These are phyloP conservation scores for Mionectes macconnelli DNA, from an alignment of 2,113 vertebrate genomes.

Conservation along the genomic window DNA sequence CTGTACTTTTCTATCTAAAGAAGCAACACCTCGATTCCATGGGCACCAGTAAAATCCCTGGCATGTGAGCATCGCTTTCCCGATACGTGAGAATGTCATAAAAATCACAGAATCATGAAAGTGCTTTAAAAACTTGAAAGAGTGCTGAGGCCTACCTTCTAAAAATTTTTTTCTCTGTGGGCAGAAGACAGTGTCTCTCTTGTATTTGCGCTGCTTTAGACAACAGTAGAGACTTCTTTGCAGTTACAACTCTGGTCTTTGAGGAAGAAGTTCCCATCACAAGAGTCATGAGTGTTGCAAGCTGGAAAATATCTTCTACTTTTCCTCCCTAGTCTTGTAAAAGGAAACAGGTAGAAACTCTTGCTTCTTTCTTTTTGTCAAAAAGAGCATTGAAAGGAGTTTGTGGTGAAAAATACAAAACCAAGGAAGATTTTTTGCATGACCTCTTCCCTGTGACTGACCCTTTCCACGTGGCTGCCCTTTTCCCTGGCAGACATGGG, in stretches of 20 bases:
- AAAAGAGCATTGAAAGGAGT: background rate
- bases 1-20: background rate
- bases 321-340: background rate
- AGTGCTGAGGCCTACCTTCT: background rate
- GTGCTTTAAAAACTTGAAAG: background rate
- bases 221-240: background rate
- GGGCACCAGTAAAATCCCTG: background rate
- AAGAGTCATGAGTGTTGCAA: background rate
- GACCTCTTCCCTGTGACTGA: background rate
- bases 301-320: background rate
- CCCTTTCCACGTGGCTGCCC: background rate
- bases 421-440: rapidly evolving
- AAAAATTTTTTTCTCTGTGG: background rate
- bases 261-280: background rate
- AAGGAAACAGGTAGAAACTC: background rate
- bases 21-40: background rate
- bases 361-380: background rate
- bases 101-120: background rate
- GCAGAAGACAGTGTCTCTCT: background rate
- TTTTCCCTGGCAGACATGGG: background rate
- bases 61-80: background rate
- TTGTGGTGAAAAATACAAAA: background rate
- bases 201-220: background rate
- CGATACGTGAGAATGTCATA: background rate
- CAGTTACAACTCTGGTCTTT: background rate